Conservation (phyloP, 2,113 vertebrate genomes). For the Petaurus breviceps region DNA sequence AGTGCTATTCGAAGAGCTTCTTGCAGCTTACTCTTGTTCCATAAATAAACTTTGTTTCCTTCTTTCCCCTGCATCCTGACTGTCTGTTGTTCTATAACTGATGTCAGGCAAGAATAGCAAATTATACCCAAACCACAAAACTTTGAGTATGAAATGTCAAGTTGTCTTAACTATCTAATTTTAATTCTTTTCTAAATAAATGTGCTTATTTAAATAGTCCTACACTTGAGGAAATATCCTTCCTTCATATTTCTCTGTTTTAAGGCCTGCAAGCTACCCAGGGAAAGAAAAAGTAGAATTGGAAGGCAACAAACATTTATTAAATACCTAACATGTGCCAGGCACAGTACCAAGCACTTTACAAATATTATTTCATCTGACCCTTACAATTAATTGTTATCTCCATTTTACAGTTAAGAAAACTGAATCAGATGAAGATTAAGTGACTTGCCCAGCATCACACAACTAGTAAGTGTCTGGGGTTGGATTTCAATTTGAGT, state of each 20-base stretch:
- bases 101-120: neutral
- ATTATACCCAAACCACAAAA: neutral
- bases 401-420: neutral
- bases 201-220: neutral
- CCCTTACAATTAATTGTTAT: neutral
- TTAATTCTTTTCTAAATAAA: neutral
- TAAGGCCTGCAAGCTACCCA: neutral
- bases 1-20: neutral
- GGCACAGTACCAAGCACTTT: neutral
- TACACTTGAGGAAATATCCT: neutral
- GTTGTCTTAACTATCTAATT: neutral
- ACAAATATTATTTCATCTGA: neutral
- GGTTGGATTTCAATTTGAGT: neutral
- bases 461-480: neutral
- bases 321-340: neutral
- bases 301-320: neutral
- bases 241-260: neutral
- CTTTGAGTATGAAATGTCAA: neutral
- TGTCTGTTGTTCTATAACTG: neutral
- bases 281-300: neutral
- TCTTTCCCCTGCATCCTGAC: neutral
- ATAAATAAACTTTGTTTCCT: slow-evolving; percentile 3
- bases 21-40: neutral
- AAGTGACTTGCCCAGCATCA: neutral
- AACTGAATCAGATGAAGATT: neutral